Base-by-base conservation (phyloP, 2,113 vertebrate genomes). In the Cyprinodon tularosa region DNA sequence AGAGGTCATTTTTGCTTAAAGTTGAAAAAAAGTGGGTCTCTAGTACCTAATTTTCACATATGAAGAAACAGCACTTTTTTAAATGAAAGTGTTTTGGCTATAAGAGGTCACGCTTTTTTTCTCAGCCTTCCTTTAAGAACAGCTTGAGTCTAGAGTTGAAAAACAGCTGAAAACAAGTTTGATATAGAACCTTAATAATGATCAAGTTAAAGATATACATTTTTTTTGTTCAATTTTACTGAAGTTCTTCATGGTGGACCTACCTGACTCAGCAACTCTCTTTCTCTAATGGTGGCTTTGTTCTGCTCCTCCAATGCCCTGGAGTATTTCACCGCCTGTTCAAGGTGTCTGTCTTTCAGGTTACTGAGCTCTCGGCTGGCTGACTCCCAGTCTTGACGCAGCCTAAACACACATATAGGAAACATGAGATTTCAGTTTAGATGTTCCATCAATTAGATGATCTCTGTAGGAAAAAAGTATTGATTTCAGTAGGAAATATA, bases 321-420 rank as follows among this genome's bases (percentile, higher is more conserved):
- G 0, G 96, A 96, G 0, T 97, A 96, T 71, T 97, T 97, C 90
- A 98, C 95, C 39, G 96, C 96, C 79, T 98, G 96, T 90, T 97
- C 95, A 91, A 98, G 95, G 90, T 96, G 96, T 80, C 96, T 91
- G 0, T 98, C 97, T 92, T 98, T 99, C 85, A 98, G 90, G 73
- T 95, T 91, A 69, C 95, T 93, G 82, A 99, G 93, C 92, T 98
- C 96, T 78, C 96, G 82, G 2, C 91, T 96, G 74, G 94, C 91
- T 0, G 92, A 89, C 83, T 98, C 96, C 93, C 95, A 96, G 87
- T 98, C 97, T 81, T 97, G 96, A 22, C 96, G 95, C 73, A 97
- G 88, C 87, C 94, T 93, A n/a, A 20, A 57, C 50, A 57, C 17
- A 45, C 12, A 45, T 7, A 11, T 2, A 29, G 9, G 12, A 42